A percentile compares a stretch with the other conserved stretches of the same genome.
phyloP scores from a whole-genome alignment of 92 coral and sea anemone genomes.

The Parazoanthus darwini region DNA sequence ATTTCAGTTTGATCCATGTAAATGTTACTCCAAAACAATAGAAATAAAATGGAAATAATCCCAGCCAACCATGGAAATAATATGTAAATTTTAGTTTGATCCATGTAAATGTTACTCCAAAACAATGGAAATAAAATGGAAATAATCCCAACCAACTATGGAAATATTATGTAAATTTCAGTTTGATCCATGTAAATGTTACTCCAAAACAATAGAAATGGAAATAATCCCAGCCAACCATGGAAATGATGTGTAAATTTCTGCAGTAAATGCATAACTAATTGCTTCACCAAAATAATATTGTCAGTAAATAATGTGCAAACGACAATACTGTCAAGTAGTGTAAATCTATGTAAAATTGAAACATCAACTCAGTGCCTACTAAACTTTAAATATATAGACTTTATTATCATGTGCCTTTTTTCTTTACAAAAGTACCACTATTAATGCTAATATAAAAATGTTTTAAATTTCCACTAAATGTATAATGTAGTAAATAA shows the following conservation, averaged over 20 bases:
- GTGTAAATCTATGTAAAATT: neutral
- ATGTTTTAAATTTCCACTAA: neutral
- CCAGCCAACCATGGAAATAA: constrained; percentile 21
- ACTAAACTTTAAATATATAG: constrained; percentile 6
- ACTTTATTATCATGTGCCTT: neutral
- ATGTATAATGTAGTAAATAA: no score
- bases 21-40: neutral
- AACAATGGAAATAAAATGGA: neutral
- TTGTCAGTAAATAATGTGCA: neutral
- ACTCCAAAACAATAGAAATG: neutral
- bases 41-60: constrained; percentile 11
- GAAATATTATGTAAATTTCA: neutral
- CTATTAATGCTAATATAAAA: neutral
- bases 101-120: constrained; percentile 3
- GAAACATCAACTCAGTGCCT: constrained; percentile 7
- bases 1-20: constrained; percentile 16
- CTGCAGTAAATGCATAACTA: neutral
- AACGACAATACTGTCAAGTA: neutral
- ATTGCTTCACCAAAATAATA: neutral
- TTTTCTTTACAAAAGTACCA: neutral
- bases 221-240: constrained; percentile 11
- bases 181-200: neutral
- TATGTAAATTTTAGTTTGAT: neutral
- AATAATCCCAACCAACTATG: constrained; percentile 12
- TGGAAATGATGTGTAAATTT: constrained; percentile 6